phyloP scores from a whole-genome alignment of 1,140 invertebrate species.

The Uloborus diversus region DNA sequence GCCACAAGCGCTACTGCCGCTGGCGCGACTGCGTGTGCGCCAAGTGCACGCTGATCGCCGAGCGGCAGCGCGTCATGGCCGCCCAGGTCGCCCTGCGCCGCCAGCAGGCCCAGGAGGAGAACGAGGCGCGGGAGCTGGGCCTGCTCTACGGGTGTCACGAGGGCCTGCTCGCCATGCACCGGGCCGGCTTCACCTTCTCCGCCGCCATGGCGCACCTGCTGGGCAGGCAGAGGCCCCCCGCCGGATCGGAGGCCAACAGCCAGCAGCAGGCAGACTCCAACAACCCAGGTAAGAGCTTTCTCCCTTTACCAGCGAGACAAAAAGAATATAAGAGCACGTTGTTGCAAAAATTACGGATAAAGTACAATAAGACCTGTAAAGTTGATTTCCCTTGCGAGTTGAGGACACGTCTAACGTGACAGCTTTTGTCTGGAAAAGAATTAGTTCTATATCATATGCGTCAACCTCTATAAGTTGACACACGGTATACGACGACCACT shows the following conservation, averaged over 20 bases:
- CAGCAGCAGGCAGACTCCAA: too few species aligned
- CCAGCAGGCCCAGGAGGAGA: constrained; percentile 83
- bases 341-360: too few species aligned
- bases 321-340: too few species aligned
- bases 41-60: constrained; percentile 98
- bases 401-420: too few species aligned
- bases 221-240: not conserved
- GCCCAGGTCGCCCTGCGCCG: constrained; percentile 91
- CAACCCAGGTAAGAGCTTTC: too few species aligned
- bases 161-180: constrained; percentile 61
- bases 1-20: constrained; percentile 95
- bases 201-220: constrained; percentile 61
- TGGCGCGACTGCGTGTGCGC: constrained; percentile 97
- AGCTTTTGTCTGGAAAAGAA: too few species aligned
- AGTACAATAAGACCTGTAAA: too few species aligned
- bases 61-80: constrained; percentile 98
- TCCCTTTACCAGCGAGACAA: too few species aligned
- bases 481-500: too few species aligned
- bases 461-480: too few species aligned
- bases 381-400: too few species aligned
- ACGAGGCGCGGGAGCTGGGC: constrained; percentile 93
- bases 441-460: too few species aligned
- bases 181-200: constrained; percentile 61
- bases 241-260: not conserved
- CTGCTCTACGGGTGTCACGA: constrained; percentile 76